These are phyloP conservation scores for Bombus ignitus DNA, from an alignment of 1,140 invertebrate genomes.

Conservation along the genomic window DNA sequence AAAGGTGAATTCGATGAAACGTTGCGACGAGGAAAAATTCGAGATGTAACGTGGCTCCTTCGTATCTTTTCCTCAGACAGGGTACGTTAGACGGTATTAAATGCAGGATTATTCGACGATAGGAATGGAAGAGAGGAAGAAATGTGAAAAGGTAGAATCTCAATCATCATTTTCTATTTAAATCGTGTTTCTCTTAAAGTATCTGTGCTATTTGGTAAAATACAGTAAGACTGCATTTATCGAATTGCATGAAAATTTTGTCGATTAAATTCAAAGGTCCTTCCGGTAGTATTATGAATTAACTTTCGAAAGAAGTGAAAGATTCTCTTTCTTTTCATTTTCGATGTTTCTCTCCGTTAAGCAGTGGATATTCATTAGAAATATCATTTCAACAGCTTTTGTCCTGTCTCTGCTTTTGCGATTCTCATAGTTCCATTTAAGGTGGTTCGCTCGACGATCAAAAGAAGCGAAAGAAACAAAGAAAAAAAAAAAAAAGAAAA, in stretches of 20 bases:
- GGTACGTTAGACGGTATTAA: too few relatives aligned
- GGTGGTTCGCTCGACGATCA: background rate
- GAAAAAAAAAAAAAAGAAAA: background rate
- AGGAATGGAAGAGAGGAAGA: background rate
- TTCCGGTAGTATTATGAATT: too few relatives aligned
- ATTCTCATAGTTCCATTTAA: background rate
- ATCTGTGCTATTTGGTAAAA: background rate
- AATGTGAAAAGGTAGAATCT: background rate
- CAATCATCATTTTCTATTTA: background rate
- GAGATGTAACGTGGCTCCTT: background rate
- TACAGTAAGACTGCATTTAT: background rate
- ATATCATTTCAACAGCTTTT: too few relatives aligned
- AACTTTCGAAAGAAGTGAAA: too few relatives aligned
- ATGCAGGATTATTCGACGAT: background rate
- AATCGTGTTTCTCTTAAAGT: too few relatives aligned
- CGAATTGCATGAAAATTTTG: background rate
- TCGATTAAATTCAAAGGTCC: too few relatives aligned
- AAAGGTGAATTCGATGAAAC: constrained; percentile 41
- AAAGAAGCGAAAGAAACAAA: background rate
- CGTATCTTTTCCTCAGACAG: too few relatives aligned
- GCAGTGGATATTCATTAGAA: background rate
- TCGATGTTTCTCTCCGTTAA: background rate
- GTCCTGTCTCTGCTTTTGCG: too few relatives aligned
- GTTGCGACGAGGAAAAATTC: background rate
- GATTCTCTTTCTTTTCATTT: too few relatives aligned